Evolutionary conservation across 2,797 vertebrate species (phyloP), one percentile per base, ranked within the genome.

Genomic region (Clarias laeviceps): DNA sequence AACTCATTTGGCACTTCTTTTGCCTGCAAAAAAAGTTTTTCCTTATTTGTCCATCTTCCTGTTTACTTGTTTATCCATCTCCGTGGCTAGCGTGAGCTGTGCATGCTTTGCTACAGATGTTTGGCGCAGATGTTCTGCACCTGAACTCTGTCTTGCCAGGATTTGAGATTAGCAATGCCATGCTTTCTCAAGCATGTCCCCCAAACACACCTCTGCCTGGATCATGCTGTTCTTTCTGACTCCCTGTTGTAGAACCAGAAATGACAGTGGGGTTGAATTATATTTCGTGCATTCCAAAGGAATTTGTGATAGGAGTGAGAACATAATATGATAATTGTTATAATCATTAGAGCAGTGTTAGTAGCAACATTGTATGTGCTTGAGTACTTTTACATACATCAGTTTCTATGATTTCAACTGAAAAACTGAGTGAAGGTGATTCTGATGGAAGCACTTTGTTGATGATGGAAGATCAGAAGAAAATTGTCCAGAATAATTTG

Each of bases 91-190:
- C 74, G 24, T 79, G 89, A 86, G 87, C 83, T 83, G 80, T 61
- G 86, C 85, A 76, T 87, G 40, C 20, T 64, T 88, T 72, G 56
- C 1, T 62, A 80, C 70, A 76, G 82, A 80, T 9, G 8, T 83
- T n/a, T 32, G 59, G 12, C 70, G 57, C 40, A 93, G 85, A 24
- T 94, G 93, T 91, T 92, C 65, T 82, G 89, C 94, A 93, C 90
- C 89, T 94, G 91, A 93, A 90, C 24, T 27, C 29, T 61, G 40
- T 17, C 59, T 62, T 37, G 8, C 37, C 69, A 66, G 50, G 17
- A 54, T 34, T 34, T 20, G 77, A 72, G 66, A 32, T 64, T 80
- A 66, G 84, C 68, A 50, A 68, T 80, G 68, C 84, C 59, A 73
- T 74, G 68, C 61, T 81, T 74, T 14, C 14, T 73, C 57, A 66